Conservation (phyloP, 2,888 invertebrate genomes). For the Norana najaformis region DNA sequence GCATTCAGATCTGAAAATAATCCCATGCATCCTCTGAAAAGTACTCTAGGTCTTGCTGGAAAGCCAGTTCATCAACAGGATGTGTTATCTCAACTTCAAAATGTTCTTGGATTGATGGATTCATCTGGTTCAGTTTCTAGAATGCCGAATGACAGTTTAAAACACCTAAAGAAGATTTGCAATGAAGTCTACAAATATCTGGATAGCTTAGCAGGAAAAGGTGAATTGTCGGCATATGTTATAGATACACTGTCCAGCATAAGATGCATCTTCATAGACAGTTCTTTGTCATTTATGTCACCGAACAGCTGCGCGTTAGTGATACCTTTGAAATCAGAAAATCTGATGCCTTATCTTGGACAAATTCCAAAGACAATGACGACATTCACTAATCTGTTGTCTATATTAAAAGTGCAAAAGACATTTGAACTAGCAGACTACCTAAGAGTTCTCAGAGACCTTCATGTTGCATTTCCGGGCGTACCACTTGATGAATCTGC, state of each 20-base stretch:
- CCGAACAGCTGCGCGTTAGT: background rate
- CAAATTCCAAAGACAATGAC: constrained; percentile 9
- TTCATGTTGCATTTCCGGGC: constrained; percentile 16
- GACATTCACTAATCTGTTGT: background rate
- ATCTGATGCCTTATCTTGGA: constrained; percentile 30
- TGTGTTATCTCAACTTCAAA: background rate
- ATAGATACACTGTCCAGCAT: background rate
- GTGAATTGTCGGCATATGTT: background rate
- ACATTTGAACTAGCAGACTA: background rate
- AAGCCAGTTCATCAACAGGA: constrained; percentile 17
- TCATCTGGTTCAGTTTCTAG: background rate
- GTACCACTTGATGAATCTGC: background rate
- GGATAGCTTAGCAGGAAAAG: background rate
- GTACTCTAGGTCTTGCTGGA: constrained; percentile 4
- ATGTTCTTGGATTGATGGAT: background rate
- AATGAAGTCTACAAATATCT: background rate
- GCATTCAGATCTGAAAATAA: background rate
- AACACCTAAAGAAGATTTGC: background rate
- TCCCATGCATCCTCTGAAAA: constrained; percentile 3
- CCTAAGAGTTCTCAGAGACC: background rate
- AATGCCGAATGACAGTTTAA: background rate
- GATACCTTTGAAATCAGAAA: background rate
- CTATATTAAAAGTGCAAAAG: constrained; percentile 20
- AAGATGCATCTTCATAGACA: background rate
- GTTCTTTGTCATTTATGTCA: background rate